Evolutionary conservation across 2,797 vertebrate species (phyloP), one percentile per base, ranked within the genome.

Genomic region (Brotogeris chrysoptera): DNA sequence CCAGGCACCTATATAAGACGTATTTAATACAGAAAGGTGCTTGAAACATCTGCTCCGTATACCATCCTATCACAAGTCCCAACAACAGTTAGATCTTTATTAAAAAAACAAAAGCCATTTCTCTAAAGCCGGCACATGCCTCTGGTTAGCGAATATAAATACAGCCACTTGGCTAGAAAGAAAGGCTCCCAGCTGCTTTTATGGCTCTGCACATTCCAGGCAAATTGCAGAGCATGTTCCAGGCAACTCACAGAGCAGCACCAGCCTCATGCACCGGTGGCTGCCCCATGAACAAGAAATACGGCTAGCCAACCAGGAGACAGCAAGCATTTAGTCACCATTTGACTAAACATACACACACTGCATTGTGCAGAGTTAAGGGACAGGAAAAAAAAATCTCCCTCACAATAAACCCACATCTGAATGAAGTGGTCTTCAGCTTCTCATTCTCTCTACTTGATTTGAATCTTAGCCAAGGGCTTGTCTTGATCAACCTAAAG

Each of bases 101-200:
- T 70, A 34, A 68, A 64, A 84, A 81, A 68, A 32, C 5, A 84
- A 74, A 72, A 90, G 27, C 21, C 46, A 43, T 68, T 90, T 80
- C 55, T 82, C n/a, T 80, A 70, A 36, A 32, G 59, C 30, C 19
- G 39, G 24, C 38, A 79, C 23, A 63, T 66, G 60, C 23, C 32
- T 81, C 55, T 53, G 14, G 55, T 52, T 82, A 43, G 44, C 61
- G 59, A 96, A 73, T 84, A 82, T 57, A 93, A 93, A 86, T 53
- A 68, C 60, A 83, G 41, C 19, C 69, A 65, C 47, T 68, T 61
- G 55, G 60, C 68, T 66, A 46, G 43, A 77, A 44, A 44, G 60
- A 84, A 90, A 92, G 16, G 6, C 34, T 91, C n/a, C 32, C 59
- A 64, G 80, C 34, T 94, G 82, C 59, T 84, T 96, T 91, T 77